Percentiles rank a stretch among this genome's conserved stretches.
Evolutionary conservation across 2,888 invertebrate genomes (phyloP).

Genomic region (Kryphioiulus occultus): DNA sequence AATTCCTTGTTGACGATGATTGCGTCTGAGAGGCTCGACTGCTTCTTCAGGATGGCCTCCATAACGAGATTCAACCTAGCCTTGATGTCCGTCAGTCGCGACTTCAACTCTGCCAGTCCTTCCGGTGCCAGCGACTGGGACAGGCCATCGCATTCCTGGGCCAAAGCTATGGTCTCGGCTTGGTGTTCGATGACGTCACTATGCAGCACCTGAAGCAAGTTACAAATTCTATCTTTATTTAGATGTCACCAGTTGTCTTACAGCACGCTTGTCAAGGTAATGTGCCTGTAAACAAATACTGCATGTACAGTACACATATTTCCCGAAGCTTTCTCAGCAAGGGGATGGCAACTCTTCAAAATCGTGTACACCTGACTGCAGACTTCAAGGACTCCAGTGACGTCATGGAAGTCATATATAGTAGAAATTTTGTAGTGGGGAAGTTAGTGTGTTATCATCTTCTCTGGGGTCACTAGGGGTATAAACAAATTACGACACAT

Average conservation of each 20-base stretch:
- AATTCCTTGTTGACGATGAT: constrained; percentile 78
- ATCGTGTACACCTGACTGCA: too few relatives aligned
- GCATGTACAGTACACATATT: too few relatives aligned
- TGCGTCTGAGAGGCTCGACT: constrained; percentile 82
- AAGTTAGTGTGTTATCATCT: too few relatives aligned
- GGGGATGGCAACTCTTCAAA: too few relatives aligned
- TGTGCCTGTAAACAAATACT: background rate
- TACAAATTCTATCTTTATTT: background rate
- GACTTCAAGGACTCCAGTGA: too few relatives aligned
- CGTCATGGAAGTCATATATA: too few relatives aligned
- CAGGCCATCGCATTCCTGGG: constrained; percentile 81
- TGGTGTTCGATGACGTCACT: constrained; percentile 87
- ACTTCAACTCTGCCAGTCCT: constrained; percentile 75
- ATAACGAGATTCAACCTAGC: constrained; percentile 76
- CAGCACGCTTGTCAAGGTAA: background rate
- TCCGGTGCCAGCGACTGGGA: constrained; percentile 80
- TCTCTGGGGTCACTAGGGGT: too few relatives aligned
- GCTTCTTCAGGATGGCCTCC: constrained; percentile 76
- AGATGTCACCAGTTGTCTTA: background rate
- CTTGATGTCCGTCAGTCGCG: constrained; percentile 77
- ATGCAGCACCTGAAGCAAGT: constrained; percentile 64
- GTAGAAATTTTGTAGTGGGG: too few relatives aligned
- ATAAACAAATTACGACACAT: too few relatives aligned
- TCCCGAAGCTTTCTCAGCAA: too few relatives aligned
- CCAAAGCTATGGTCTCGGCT: constrained; percentile 79